Evolutionary conservation across 2,113 vertebrate species (phyloP).

Genomic region (Alethe diademata): DNA sequence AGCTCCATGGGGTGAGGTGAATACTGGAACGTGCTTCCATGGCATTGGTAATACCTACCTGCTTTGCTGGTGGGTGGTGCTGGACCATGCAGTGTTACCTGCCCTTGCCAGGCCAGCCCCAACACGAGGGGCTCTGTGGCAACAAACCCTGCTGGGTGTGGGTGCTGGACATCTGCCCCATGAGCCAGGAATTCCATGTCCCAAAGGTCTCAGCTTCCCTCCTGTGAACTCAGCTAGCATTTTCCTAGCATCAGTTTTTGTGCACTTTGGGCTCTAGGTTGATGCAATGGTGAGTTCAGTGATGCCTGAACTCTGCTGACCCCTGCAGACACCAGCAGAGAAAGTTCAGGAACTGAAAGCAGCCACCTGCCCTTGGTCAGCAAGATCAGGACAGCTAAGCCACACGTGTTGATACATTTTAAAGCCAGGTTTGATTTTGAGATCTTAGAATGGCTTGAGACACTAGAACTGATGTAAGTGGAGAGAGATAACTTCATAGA

Average conservation of each 20-base stretch:
- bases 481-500: background rate
- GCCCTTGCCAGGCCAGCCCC: background rate
- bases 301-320: background rate
- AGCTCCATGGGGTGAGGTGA: background rate
- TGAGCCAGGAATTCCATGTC: background rate
- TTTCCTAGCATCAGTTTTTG: background rate
- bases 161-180: accelerated
- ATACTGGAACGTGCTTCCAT: background rate
- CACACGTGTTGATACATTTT: background rate
- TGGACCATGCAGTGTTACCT: background rate
- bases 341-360: background rate
- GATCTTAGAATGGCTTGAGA: background rate
- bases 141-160: background rate
- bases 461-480: background rate
- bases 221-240: background rate
- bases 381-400: background rate
- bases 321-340: background rate
- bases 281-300: background rate
- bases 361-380: background rate
- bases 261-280: background rate
- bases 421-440: background rate
- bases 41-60: background rate
- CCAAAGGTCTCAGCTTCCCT: background rate
- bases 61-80: background rate
- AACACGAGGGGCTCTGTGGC: background rate